A percentile compares a stretch with the other conserved stretches of the same genome.
Conservation (phyloP, 2,888 invertebrate species). For the Brachylomia viminalis region DNA sequence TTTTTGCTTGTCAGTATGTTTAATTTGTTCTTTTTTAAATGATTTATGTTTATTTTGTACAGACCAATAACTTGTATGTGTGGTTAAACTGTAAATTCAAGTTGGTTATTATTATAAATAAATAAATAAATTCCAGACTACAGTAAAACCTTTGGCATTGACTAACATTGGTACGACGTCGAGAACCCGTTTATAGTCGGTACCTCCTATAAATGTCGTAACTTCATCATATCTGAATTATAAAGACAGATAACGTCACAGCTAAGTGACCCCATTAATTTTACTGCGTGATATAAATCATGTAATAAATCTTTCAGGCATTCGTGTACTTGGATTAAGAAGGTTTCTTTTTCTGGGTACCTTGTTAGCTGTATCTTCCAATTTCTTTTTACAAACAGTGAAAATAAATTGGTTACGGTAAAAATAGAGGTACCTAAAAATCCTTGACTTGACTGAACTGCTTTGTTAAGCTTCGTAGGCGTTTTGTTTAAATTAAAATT, state of each 20-base stretch:
- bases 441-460: not conserved
- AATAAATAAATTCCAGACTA: too few relatives aligned
- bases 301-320: slow-evolving; percentile 33
- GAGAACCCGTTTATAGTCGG: slow-evolving; percentile 38
- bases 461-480: not conserved
- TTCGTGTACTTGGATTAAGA: slow-evolving; percentile 10
- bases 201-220: slow-evolving; percentile 44
- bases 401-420: not conserved
- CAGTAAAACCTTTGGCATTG: slow-evolving; percentile 21
- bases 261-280: slow-evolving; percentile 54
- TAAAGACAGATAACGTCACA: slow-evolving; percentile 49
- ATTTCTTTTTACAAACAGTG: not conserved
- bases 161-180: slow-evolving; percentile 26
- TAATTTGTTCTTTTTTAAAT: too few relatives aligned
- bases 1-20: too few relatives aligned
- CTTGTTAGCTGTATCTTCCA: not conserved
- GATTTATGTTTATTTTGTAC: too few relatives aligned
- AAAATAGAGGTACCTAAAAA: not conserved
- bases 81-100: too few relatives aligned
- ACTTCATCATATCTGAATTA: slow-evolving; percentile 53
- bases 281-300: slow-evolving; percentile 51
- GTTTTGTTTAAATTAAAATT: not conserved
- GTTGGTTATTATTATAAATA: too few relatives aligned
- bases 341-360: not conserved
- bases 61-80: too few relatives aligned